A percentile compares a stretch with the other conserved stretches of the same genome.
Conservation (phyloP, 2,888 invertebrate genomes). For the Tuta absoluta region DNA sequence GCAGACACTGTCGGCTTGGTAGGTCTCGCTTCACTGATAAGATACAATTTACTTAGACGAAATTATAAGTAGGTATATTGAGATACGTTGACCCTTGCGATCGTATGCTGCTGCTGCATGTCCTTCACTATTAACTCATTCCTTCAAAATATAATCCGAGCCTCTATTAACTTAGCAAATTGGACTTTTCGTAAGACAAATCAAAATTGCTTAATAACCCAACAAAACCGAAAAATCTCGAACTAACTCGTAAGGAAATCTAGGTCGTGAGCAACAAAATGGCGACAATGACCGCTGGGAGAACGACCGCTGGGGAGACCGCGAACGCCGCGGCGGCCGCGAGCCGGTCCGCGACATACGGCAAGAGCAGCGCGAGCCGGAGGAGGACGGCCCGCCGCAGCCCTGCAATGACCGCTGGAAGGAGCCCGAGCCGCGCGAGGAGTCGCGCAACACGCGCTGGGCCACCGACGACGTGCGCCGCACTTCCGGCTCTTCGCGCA, state of each 20-base stretch:
- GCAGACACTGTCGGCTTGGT: no score
- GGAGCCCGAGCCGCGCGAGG: conserved; percentile 77
- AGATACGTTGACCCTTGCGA: no score
- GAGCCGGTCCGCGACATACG: conserved; percentile 59
- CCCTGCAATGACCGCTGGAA: conserved; percentile 84
- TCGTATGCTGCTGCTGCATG: no score
- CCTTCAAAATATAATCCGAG: no score
- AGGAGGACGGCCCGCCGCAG: conserved; percentile 67
- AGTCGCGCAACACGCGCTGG: conserved; percentile 70
- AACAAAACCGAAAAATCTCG: not conserved
- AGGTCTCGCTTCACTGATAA: no score
- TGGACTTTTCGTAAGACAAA: conserved; percentile 4
- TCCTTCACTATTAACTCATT: no score
- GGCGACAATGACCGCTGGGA: conserved; percentile 76
- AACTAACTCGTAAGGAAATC: not conserved
- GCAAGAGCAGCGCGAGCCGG: conserved; percentile 46
- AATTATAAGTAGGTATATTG: no score
- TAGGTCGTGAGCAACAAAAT: conserved; percentile 78
- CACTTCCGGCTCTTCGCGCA: conserved; percentile 56
- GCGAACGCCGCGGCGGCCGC: conserved; percentile 54
- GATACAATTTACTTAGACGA: no score
- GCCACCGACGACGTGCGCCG: conserved; percentile 74
- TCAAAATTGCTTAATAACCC: not conserved
- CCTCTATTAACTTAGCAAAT: not conserved
- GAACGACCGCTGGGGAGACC: conserved; percentile 56